Evolutionary conservation across 2,797 vertebrate genomes (phyloP).

Genomic region (Anisognathus igniventris): DNA sequence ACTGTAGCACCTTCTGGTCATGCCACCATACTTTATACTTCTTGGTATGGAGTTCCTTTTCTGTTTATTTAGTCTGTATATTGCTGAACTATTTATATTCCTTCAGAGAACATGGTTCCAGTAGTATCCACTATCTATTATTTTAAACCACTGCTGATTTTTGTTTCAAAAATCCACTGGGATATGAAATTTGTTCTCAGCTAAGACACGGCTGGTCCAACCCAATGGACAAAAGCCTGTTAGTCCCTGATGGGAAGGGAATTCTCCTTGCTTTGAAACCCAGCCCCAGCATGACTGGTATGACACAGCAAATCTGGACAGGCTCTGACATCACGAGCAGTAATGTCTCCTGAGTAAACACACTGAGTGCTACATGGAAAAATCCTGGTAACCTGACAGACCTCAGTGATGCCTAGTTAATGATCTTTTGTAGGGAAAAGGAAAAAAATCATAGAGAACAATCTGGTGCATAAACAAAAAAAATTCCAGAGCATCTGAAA

Average conservation of each 20-base stretch:
- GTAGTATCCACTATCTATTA: neutral
- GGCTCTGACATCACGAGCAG: neutral
- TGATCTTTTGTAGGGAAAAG: neutral
- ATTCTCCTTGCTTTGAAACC: neutral
- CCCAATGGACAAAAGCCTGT: neutral
- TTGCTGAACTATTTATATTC: neutral
- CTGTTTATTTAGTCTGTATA: neutral
- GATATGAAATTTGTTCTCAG: neutral
- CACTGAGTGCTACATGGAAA: neutral
- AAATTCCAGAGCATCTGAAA: neutral
- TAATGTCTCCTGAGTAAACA: neutral
- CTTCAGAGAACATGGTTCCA: neutral
- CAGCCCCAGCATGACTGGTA: neutral
- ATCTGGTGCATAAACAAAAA: neutral
- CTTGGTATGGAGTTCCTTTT: rapidly evolving
- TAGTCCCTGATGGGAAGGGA: neutral
- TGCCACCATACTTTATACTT: neutral
- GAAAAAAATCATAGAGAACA: neutral
- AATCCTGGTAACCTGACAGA: neutral
- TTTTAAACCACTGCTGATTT: neutral
- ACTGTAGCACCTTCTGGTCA: neutral
- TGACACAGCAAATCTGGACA: neutral
- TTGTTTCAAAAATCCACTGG: neutral
- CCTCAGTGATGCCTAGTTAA: neutral
- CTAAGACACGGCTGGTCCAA: neutral